Evolutionary conservation across 2,113 vertebrate species (phyloP).

Genomic region (Equus przewalskii): DNA sequence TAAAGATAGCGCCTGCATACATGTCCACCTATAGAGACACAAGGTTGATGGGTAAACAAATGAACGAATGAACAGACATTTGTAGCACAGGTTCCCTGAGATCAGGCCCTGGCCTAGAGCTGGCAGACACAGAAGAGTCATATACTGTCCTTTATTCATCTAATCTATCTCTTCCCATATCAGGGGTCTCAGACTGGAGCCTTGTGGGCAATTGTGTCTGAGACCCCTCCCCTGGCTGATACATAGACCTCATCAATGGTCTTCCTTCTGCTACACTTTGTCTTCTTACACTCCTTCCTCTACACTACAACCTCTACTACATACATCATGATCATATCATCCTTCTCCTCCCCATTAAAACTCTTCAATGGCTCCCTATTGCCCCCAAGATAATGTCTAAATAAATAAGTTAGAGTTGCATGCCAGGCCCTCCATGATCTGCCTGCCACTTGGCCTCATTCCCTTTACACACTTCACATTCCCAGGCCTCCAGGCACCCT

Average conservation of each 20-base stretch:
- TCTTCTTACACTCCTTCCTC: not conserved
- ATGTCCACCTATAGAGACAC: constrained; percentile 93
- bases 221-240: not conserved
- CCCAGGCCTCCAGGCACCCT: not conserved
- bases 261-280: not conserved
- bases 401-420: too few species aligned
- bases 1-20: constrained; percentile 97
- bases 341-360: not conserved
- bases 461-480: not conserved
- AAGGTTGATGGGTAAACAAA: accelerated
- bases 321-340: not conserved
- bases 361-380: not conserved
- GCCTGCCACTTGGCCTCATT: not conserved
- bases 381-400: not conserved
- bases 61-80: not conserved
- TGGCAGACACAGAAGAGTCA: not conserved
- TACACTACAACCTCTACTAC: not conserved
- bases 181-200: not conserved
- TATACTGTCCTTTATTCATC: not conserved
- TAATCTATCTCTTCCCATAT: not conserved
- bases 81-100: not conserved
- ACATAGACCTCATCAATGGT: not conserved
- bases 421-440: too few species aligned
- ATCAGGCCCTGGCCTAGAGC: not conserved
- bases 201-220: not conserved